Conservation (phyloP, 2,888 invertebrate genomes). For the Sminthurinus aureus region DNA sequence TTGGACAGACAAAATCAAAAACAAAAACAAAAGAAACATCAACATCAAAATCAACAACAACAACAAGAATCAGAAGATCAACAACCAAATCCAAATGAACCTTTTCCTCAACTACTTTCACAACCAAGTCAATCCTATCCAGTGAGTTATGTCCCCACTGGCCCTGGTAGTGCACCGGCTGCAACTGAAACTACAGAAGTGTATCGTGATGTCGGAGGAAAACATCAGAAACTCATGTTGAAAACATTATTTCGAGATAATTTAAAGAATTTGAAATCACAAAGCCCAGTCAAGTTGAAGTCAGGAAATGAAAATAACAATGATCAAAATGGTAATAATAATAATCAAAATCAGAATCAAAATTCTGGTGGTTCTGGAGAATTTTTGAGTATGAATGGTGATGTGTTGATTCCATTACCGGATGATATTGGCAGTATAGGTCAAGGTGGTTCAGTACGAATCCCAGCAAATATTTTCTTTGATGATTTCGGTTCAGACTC, state of each 20-base stretch:
- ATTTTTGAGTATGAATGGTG: slow-evolving; percentile 4
- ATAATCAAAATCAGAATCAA: slow-evolving; percentile 2
- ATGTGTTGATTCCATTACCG: slow-evolving; percentile 53
- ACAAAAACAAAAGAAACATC: slow-evolving; percentile 17
- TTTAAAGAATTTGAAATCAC: slow-evolving; percentile 52
- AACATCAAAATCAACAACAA: slow-evolving; percentile 18
- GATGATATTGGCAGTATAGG: slow-evolving; percentile 43
- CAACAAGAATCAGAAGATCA: slow-evolving; percentile 10
- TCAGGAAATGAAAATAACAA: slow-evolving; percentile 40
- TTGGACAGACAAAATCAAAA: slow-evolving; percentile 29
- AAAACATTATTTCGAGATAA: slow-evolving; percentile 58
- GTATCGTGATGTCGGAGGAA: slow-evolving; percentile 34
- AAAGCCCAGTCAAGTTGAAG: slow-evolving; percentile 40
- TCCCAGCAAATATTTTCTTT: slow-evolving; percentile 49
- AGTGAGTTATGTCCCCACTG: slow-evolving; percentile 24
- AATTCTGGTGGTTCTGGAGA: background rate
- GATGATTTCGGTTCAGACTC: slow-evolving; percentile 46
- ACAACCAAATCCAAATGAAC: no score
- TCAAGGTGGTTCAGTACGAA: slow-evolving; percentile 40
- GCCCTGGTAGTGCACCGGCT: background rate
- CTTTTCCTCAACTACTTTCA: background rate
- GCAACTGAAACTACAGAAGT: slow-evolving; percentile 29
- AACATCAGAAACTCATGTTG: slow-evolving; percentile 46
- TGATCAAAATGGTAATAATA: no score
- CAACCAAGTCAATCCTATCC: slow-evolving; percentile 21